phyloP scores from a whole-genome alignment of 2,113 vertebrate species.

The Chitala chitala region DNA sequence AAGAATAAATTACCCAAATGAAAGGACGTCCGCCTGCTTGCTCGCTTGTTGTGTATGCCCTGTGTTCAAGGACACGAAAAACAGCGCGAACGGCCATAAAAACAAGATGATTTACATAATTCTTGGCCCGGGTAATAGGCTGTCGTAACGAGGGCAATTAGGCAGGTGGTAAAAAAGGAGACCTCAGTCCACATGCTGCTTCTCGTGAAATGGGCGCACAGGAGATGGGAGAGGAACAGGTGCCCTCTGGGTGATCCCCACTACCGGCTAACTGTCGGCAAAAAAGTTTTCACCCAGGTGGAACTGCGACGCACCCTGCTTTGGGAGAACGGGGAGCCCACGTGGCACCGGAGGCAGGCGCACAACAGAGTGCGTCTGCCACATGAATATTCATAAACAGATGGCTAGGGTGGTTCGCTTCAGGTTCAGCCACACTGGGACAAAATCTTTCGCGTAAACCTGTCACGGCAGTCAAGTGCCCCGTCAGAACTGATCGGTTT shows the following conservation, averaged over 20 bases:
- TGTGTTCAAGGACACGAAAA: conserved; percentile 14
- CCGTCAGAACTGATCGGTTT: background rate
- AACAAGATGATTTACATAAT: conserved; percentile 12
- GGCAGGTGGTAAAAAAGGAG: background rate
- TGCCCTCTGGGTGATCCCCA: too few relatives aligned
- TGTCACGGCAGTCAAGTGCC: background rate
- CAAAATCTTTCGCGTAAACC: too few relatives aligned
- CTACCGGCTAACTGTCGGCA: too few relatives aligned
- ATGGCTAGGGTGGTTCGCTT: background rate
- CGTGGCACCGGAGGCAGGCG: too few relatives aligned
- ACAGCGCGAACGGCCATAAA: conserved; percentile 7
- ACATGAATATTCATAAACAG: conserved; percentile 15
- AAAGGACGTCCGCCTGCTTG: conserved; percentile 9
- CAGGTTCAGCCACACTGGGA: background rate
- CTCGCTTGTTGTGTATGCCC: background rate
- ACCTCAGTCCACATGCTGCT: background rate
- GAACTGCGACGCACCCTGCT: too few relatives aligned
- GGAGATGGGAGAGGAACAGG: background rate
- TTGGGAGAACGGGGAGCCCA: too few relatives aligned
- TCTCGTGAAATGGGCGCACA: background rate
- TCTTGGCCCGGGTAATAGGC: background rate
- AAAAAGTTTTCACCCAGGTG: too few relatives aligned
- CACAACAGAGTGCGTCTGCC: too few relatives aligned
- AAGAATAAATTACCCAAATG: background rate
- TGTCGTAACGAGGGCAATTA: conserved; percentile 12